phyloP scores from a whole-genome alignment of 2,797 vertebrate species.

The Pterois miles region DNA sequence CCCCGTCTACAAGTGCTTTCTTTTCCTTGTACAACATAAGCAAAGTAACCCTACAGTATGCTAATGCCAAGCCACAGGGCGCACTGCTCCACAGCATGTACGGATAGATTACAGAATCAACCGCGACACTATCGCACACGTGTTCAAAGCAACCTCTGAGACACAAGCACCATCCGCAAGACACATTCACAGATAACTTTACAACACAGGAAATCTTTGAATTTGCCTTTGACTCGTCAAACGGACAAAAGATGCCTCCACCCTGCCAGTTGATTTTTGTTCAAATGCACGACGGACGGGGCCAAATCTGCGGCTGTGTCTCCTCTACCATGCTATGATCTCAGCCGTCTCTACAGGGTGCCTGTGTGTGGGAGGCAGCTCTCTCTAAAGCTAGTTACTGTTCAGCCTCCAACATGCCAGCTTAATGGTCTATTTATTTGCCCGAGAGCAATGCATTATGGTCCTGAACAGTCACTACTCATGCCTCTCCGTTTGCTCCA shows the following conservation, averaged over 20 bases:
- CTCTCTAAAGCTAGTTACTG: slow-evolving; percentile 78
- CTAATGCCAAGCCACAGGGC: slow-evolving; percentile 70
- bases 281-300: slow-evolving; percentile 51
- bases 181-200: slow-evolving; percentile 58
- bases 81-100: slow-evolving; percentile 55
- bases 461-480: slow-evolving; percentile 66
- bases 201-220: slow-evolving; percentile 50
- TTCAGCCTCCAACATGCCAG: slow-evolving; percentile 75
- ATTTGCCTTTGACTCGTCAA: slow-evolving; percentile 63
- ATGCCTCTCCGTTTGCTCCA: slow-evolving; percentile 66
- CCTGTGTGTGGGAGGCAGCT: slow-evolving; percentile 67
- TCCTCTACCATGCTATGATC: slow-evolving; percentile 58
- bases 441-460: slow-evolving; percentile 77
- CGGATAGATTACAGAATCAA: slow-evolving; percentile 68
- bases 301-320: slow-evolving; percentile 55
- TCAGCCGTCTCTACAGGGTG: slow-evolving; percentile 64
- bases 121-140: slow-evolving; percentile 43
- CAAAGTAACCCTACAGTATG: slow-evolving; percentile 61
- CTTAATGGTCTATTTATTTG: slow-evolving; percentile 82
- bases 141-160: slow-evolving; percentile 59
- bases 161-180: slow-evolving; percentile 48
- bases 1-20: slow-evolving; percentile 55
- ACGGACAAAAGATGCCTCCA: slow-evolving; percentile 56
- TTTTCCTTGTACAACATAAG: slow-evolving; percentile 48
- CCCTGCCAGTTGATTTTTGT: slow-evolving; percentile 56